Conservation (phyloP, 1,140 invertebrate genomes). For the Acyrthosiphon pisum region DNA sequence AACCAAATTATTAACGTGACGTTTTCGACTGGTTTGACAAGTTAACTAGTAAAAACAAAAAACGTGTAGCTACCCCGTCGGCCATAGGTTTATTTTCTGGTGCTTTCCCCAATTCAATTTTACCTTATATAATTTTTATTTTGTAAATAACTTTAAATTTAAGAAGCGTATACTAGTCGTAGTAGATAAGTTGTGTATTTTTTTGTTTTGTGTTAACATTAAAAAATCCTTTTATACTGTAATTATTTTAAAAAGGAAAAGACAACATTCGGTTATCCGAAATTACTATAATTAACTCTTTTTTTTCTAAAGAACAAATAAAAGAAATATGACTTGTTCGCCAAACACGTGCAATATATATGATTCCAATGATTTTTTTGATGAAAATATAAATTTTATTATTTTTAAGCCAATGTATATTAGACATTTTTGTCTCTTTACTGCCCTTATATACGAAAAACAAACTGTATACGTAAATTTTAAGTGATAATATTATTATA, state of each 20-base stretch:
- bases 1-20: neutral
- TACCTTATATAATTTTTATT: neutral
- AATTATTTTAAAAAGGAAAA: conserved; percentile 36
- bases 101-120: conserved; percentile 19
- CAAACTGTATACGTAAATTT: conserved; percentile 48
- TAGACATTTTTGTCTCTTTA: neutral
- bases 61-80: neutral
- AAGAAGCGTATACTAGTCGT: conserved; percentile 51
- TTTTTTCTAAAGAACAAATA: neutral
- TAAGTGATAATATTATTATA: conserved; percentile 51
- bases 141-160: conserved; percentile 42
- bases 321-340: neutral
- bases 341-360: conserved; percentile 38
- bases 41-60: neutral
- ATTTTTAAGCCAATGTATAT: neutral
- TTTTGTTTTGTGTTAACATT: conserved; percentile 42
- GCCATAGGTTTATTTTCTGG: conserved; percentile 20
- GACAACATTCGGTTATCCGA: neutral
- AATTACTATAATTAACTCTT: conserved; percentile 33
- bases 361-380: neutral
- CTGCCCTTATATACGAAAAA: conserved; percentile 20
- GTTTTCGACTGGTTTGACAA: neutral
- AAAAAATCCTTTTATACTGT: conserved; percentile 32
- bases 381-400: neutral
- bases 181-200: conserved; percentile 47